Evolutionary conservation across 2,888 invertebrate genomes (phyloP).

Genomic region (Erynnis tages): DNA sequence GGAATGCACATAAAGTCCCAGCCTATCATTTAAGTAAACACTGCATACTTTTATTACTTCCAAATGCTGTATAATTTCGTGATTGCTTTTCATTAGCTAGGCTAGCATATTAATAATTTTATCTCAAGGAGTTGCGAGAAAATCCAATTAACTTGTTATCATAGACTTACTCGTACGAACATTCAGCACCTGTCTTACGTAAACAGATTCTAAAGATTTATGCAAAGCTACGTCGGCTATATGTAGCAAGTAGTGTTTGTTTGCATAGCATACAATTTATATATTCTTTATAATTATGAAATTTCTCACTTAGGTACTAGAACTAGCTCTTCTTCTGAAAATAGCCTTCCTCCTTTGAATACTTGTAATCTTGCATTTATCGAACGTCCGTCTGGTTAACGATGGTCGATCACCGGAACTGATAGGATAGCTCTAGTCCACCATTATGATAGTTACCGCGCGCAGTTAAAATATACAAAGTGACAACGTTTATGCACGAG

Average conservation of each 20-base stretch:
- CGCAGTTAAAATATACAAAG: constrained; percentile 6
- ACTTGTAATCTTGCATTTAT: background rate
- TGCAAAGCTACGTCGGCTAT: background rate
- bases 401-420: constrained; percentile 17
- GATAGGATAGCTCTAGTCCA: constrained; percentile 1
- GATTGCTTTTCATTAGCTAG: constrained; percentile 6
- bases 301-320: too few relatives aligned
- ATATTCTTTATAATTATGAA: too few relatives aligned
- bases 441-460: constrained; percentile 4
- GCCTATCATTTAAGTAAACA: constrained; percentile 4
- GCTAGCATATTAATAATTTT: constrained; percentile 3
- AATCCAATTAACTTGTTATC: constrained; percentile 19
- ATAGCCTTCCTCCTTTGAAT: background rate
- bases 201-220: background rate
- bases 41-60: background rate
- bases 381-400: constrained; percentile 6
- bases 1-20: constrained; percentile 47
- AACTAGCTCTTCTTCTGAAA: too few relatives aligned
- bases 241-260: too few relatives aligned
- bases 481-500: constrained; percentile 13
- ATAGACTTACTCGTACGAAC: background rate
- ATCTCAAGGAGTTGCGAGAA: constrained; percentile 2
- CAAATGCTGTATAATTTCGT: constrained; percentile 15
- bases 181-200: background rate
- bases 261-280: too few relatives aligned